Evolutionary conservation across 2,113 vertebrate genomes (phyloP).

Genomic region (Micromys minutus): DNA sequence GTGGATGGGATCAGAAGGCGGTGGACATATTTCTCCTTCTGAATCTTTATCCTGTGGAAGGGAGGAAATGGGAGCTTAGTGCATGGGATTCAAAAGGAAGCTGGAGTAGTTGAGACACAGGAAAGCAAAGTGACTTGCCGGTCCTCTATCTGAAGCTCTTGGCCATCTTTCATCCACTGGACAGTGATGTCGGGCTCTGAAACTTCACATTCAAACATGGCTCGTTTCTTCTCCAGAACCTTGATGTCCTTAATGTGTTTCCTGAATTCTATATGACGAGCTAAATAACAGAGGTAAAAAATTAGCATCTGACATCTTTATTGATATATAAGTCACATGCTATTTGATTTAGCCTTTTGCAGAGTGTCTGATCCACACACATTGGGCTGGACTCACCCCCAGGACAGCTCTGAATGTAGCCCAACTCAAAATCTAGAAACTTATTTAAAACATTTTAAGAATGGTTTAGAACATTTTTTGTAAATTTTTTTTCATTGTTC

Average conservation of each 20-base stretch:
- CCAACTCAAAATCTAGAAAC: neutral
- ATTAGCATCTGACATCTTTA: neutral
- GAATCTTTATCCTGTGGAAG: conserved; percentile 87
- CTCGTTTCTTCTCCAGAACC: conserved; percentile 97
- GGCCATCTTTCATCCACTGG: conserved; percentile 98
- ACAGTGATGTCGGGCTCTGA: conserved; percentile 96
- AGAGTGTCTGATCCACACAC: neutral
- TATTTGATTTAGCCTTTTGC: neutral
- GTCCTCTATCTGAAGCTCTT: conserved; percentile 92
- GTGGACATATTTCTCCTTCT: conserved; percentile 94
- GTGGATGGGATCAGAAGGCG: conserved; percentile 95
- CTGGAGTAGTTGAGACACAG: neutral
- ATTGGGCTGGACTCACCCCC: too few relatives aligned
- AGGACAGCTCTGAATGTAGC: neutral
- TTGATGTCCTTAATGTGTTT: conserved; percentile 99
- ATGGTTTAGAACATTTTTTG: neutral
- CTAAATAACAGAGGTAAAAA: conserved; percentile 80
- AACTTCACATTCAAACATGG: conserved; percentile 96
- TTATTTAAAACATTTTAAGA: neutral
- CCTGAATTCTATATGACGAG: conserved; percentile 97
- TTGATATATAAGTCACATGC: neutral
- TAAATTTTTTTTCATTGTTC: neutral
- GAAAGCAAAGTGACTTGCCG: conserved; percentile 84
- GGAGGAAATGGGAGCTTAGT: conserved; percentile 42
- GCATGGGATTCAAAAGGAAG: neutral